Percentiles rank a stretch among this genome's conserved stretches.
These are phyloP conservation scores for Pterophyllum scalare DNA, from an alignment of 2,113 vertebrate genomes.

Conservation along the genomic window DNA sequence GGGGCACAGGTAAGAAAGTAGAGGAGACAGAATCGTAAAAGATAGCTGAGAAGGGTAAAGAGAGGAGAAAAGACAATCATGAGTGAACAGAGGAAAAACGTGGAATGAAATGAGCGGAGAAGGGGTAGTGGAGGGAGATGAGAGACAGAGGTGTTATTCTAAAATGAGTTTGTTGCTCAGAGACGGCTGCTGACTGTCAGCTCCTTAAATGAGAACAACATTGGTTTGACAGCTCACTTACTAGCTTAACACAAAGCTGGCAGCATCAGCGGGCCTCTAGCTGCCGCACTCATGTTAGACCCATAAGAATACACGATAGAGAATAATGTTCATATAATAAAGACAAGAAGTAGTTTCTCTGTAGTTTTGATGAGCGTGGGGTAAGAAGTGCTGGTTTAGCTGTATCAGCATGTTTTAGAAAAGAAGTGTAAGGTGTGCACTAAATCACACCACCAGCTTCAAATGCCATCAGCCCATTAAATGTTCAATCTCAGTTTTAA, in stretches of 20 bases:
- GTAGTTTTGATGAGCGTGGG: not conserved
- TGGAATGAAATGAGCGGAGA: slow-evolving; percentile 23
- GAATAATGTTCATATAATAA: slow-evolving; percentile 36
- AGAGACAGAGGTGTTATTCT: slow-evolving; percentile 44
- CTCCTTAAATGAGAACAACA: slow-evolving; percentile 67
- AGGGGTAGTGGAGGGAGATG: not conserved
- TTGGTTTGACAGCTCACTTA: slow-evolving; percentile 64
- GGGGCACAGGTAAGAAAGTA: not conserved
- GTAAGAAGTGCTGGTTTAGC: not conserved
- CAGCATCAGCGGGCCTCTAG: slow-evolving; percentile 26
- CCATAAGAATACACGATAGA: slow-evolving; percentile 39
- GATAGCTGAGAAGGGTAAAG: not conserved
- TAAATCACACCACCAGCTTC: not conserved
- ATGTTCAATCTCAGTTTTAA: not conserved
- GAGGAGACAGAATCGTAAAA: not conserved
- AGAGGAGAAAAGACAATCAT: slow-evolving; percentile 25
- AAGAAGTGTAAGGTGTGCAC: slow-evolving; percentile 3
- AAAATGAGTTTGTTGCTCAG: slow-evolving; percentile 59
- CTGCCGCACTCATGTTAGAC: slow-evolving; percentile 20
- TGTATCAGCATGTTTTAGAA: not conserved
- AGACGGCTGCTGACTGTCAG: slow-evolving; percentile 56
- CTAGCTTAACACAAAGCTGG: slow-evolving; percentile 41
- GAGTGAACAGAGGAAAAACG: slow-evolving; percentile 30
- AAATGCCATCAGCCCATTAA: not conserved
- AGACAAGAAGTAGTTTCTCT: slow-evolving; percentile 15